A percentile compares a stretch with the other conserved stretches of the same genome.
These are phyloP conservation scores for Protobothrops flavoviridis DNA, from an alignment of 2,113 vertebrate genomes.

Conservation along the genomic window DNA sequence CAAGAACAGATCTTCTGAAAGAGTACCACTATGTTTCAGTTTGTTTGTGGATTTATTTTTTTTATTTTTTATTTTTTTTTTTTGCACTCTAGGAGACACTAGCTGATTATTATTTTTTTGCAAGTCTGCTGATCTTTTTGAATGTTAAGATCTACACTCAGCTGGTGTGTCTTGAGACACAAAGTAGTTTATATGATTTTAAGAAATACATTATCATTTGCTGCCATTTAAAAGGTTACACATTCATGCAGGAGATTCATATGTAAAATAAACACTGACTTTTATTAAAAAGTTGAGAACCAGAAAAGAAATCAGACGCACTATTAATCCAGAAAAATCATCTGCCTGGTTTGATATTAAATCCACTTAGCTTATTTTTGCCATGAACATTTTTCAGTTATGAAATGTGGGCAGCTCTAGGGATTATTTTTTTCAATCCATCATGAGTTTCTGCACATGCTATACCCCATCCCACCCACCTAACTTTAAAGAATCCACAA, in stretches of 20 bases:
- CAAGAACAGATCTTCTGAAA: constrained; percentile 14
- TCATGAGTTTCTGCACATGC: constrained; percentile 60
- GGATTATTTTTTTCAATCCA: constrained; percentile 66
- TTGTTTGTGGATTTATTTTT: not conserved
- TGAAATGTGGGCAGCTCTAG: constrained; percentile 50
- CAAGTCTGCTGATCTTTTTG: constrained; percentile 18
- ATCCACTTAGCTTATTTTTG: constrained; percentile 56
- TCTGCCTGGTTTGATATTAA: constrained; percentile 47
- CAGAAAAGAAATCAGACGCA: constrained; percentile 52
- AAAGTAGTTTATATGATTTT: constrained; percentile 2
- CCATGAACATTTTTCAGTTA: constrained; percentile 57
- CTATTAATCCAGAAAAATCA: constrained; percentile 56
- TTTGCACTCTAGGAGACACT: not conserved
- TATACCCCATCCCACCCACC: constrained; percentile 50
- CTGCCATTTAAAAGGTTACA: not conserved
- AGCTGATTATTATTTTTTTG: not conserved
- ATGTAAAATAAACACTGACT: constrained; percentile 19
- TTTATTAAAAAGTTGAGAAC: constrained; percentile 41
- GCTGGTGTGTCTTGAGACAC: not conserved
- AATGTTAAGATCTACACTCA: not conserved
- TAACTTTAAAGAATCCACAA: constrained; percentile 53
- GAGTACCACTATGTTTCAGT: constrained; percentile 12
- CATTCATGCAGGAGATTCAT: constrained; percentile 30
- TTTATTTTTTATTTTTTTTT: not conserved
- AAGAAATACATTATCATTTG: constrained; percentile 16